Conservation (phyloP, 2,888 invertebrate genomes). For the Villa cingulata region DNA sequence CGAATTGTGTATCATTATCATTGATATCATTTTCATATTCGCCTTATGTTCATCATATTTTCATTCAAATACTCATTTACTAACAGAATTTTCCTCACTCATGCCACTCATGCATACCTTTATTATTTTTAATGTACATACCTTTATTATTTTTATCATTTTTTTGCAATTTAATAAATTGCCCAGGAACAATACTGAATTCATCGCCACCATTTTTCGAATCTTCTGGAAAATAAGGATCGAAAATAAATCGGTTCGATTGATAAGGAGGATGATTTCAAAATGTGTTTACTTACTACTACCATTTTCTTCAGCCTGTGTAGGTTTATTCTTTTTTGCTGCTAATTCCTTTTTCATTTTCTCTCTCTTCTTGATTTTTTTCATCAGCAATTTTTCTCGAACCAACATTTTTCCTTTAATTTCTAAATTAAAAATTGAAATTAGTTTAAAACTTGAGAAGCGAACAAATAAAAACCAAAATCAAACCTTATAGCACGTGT, state of each 20-base stretch:
- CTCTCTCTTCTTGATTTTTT: conserved; percentile 65
- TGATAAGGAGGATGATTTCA: too few species aligned
- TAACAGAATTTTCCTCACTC: not conserved
- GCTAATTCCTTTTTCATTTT: conserved; percentile 51
- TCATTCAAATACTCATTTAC: conserved; percentile 29
- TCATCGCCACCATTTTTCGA: not conserved
- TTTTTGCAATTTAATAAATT: conserved; percentile 2
- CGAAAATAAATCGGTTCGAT: too few species aligned
- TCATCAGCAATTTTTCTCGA: conserved; percentile 54
- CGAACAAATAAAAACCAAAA: too few species aligned
- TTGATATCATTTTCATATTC: conserved; percentile 43
- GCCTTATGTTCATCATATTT: conserved; percentile 46
- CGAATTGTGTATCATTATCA: not conserved
- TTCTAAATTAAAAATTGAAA: too few species aligned
- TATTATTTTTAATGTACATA: too few species aligned
- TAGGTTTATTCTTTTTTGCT: conserved; percentile 44
- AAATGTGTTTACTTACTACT: too few species aligned
- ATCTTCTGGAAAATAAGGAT: not conserved
- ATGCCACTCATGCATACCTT: too few species aligned
- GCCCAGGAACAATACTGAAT: not conserved
- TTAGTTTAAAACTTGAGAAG: too few species aligned
- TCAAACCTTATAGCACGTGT: too few species aligned
- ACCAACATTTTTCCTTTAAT: conserved; percentile 24
- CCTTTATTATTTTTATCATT: too few species aligned
- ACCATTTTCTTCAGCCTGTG: not conserved